Conservation (phyloP, 2,888 invertebrate species). For the Volucella inanis region DNA sequence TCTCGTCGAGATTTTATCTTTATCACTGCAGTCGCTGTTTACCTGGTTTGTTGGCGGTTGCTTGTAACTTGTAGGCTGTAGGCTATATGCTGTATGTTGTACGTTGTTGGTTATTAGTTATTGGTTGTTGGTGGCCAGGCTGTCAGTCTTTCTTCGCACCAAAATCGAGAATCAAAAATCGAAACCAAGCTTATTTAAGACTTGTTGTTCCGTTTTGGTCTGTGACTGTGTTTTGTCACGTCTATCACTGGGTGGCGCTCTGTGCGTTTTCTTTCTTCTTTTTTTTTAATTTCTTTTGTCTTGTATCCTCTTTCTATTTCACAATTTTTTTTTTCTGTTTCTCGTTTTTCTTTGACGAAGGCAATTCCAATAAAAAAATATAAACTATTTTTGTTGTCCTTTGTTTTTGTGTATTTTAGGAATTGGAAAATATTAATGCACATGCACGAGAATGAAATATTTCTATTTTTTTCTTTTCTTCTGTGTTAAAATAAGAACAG, state of each 20-base stretch:
- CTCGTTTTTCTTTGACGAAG: slow-evolving; percentile 48
- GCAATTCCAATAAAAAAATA: slow-evolving; percentile 64
- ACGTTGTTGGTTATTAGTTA: not conserved
- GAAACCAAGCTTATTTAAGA: not conserved
- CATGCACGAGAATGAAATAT: slow-evolving; percentile 10
- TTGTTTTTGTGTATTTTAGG: slow-evolving; percentile 21
- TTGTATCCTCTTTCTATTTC: slow-evolving; percentile 6
- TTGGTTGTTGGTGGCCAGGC: no score
- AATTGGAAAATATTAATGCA: slow-evolving; percentile 11
- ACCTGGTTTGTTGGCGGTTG: slow-evolving; percentile 12
- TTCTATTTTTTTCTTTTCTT: not conserved
- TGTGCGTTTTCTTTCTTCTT: slow-evolving; percentile 45
- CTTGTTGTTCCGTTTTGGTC: slow-evolving; percentile 53
- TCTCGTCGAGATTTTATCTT: slow-evolving; percentile 55
- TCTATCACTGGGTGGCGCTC: slow-evolving; percentile 59
- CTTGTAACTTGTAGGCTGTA: slow-evolving; percentile 26
- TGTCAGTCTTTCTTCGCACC: no score
- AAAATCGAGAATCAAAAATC: no score
- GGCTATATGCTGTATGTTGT: no score
- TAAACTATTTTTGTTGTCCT: slow-evolving; percentile 29
- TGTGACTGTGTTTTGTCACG: slow-evolving; percentile 34
- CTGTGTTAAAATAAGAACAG: slow-evolving; percentile 15
- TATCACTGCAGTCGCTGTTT: slow-evolving; percentile 36
- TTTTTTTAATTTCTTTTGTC: slow-evolving; percentile 15
- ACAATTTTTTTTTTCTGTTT: slow-evolving; percentile 33